A percentile compares a stretch with the other conserved stretches of the same genome.
Evolutionary conservation across 2,797 vertebrate species (phyloP).

Genomic region (Taeniopygia guttata): DNA sequence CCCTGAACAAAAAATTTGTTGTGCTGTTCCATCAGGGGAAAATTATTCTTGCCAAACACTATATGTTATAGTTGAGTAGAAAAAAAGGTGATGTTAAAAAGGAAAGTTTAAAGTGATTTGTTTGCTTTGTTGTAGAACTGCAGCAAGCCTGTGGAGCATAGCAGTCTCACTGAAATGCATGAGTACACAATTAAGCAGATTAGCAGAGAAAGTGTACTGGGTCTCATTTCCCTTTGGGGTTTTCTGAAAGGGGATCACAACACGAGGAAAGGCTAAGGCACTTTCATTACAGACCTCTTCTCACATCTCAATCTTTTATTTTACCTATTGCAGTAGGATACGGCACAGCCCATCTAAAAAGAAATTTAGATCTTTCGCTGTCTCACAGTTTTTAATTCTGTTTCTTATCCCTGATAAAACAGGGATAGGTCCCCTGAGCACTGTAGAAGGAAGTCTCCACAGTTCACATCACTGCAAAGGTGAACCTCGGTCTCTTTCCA

Average conservation of each 20-base stretch:
- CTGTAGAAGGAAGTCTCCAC: not conserved
- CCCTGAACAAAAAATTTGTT: not conserved
- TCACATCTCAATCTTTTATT: not conserved
- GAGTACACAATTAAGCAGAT: not conserved
- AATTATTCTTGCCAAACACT: not conserved
- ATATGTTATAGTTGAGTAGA: not conserved
- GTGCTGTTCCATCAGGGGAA: not conserved
- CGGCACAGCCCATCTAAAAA: not conserved
- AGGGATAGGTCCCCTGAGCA: not conserved
- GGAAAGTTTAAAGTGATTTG: not conserved
- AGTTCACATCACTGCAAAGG: not conserved
- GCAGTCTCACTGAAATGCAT: not conserved
- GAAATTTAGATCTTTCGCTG: not conserved
- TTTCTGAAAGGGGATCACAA: not conserved
- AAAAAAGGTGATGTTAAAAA: not conserved
- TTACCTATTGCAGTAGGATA: not conserved
- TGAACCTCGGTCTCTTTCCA: not conserved
- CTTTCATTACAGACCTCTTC: not conserved
- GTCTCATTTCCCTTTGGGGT: not conserved
- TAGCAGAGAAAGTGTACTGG: not conserved
- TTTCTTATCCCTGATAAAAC: not conserved
- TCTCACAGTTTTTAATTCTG: not conserved
- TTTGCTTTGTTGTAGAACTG: not conserved
- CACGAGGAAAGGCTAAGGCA: not conserved
- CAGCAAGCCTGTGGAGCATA: not conserved